phyloP scores from a whole-genome alignment of 2,113 vertebrate species.

The Felis chaus region DNA sequence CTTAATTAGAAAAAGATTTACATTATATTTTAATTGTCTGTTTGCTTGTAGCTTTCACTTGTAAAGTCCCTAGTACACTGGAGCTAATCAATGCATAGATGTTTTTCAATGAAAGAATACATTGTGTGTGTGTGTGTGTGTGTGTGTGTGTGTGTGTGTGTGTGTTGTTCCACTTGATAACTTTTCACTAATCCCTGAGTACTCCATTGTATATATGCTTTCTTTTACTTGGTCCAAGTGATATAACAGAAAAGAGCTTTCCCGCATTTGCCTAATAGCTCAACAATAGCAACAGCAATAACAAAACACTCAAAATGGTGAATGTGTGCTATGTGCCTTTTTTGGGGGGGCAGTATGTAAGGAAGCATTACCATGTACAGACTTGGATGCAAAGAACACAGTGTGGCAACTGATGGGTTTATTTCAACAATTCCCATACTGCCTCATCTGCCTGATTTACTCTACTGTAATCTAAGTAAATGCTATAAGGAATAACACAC shows the following conservation, averaged over 20 bases:
- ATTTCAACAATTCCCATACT: neutral
- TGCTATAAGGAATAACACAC: too few species aligned
- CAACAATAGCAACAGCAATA: neutral
- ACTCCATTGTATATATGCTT: rapidly evolving
- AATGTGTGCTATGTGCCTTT: neutral
- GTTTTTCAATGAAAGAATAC: neutral
- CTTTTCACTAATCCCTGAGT: neutral
- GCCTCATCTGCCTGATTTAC: neutral
- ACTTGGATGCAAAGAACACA: neutral
- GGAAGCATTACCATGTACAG: neutral
- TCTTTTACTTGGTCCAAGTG: neutral
- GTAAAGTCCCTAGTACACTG: neutral
- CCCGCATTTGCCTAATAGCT: neutral
- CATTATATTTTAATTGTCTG: neutral
- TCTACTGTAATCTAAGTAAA: neutral
- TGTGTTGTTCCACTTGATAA: neutral
- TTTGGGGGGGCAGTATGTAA: neutral
- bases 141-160: neutral
- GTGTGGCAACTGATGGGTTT: neutral
- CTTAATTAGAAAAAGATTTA: neutral
- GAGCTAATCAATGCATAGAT: neutral
- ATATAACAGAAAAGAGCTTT: neutral
- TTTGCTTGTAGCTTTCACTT: neutral
- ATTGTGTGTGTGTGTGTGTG: too few species aligned
- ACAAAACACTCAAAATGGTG: neutral